These are phyloP conservation scores for Kryphioiulus occultus DNA, from an alignment of 2,888 invertebrate species.

Conservation along the genomic window DNA sequence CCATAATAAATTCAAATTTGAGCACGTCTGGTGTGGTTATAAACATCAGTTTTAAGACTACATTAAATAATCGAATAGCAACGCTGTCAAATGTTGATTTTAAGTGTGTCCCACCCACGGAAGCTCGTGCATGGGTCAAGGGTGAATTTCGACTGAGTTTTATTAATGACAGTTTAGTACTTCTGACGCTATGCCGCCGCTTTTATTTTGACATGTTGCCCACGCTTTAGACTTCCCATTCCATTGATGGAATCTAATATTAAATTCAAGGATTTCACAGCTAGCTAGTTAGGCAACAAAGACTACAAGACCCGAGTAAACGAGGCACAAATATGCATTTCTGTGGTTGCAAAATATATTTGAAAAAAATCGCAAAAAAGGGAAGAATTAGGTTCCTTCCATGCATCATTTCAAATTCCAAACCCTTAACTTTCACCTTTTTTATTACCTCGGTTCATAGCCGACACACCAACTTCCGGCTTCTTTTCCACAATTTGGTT, in stretches of 20 bases:
- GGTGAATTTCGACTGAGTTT: not conserved
- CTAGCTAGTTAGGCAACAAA: not conserved
- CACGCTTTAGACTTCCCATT: not conserved
- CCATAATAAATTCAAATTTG: too few species aligned
- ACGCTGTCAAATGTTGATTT: not conserved
- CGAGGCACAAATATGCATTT: not conserved
- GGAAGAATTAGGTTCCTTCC: too few species aligned
- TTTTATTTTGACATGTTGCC: slow-evolving; percentile 7
- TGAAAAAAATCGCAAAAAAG: not conserved
- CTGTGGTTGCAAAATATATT: not conserved
- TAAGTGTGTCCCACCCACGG: slow-evolving; percentile 16
- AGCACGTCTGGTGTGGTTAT: too few species aligned
- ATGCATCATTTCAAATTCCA: not conserved
- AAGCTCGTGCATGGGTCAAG: slow-evolving; percentile 6
- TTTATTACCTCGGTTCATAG: slow-evolving; percentile 64
- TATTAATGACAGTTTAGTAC: not conserved
- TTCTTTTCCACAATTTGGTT: slow-evolving; percentile 63
- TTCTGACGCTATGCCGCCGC: not conserved
- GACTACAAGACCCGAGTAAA: not conserved
- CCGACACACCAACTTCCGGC: slow-evolving; percentile 62
- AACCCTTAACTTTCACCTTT: not conserved
- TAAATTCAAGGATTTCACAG: slow-evolving; percentile 33
- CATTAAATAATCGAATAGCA: not conserved
- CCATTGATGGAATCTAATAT: slow-evolving; percentile 4
- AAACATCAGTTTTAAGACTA: too few species aligned